Conservation (phyloP, 2,888 invertebrate genomes). For the Brachycybe producta region DNA sequence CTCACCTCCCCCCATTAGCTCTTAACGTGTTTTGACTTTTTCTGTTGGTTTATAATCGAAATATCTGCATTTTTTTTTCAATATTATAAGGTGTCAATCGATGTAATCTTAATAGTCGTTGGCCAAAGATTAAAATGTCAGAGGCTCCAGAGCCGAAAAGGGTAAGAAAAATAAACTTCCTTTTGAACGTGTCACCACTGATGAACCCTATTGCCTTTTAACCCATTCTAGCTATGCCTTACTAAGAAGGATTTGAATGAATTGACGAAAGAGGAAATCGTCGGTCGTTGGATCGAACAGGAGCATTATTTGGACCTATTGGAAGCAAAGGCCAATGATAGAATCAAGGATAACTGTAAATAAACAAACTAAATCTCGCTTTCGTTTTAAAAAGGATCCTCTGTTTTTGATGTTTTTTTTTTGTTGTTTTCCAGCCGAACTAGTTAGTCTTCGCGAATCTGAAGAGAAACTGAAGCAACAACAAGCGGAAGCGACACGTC, state of each 20-base stretch:
- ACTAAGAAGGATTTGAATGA: constrained; percentile 13
- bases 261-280: constrained; percentile 43
- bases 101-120: no score
- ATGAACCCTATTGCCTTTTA: not conserved
- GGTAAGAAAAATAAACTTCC: constrained; percentile 1
- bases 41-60: no score
- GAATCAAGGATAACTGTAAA: constrained; percentile 23
- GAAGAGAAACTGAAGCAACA: constrained; percentile 69
- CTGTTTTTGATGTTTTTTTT: not conserved
- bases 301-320: constrained; percentile 60
- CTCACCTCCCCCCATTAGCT: no score
- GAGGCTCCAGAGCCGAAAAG: constrained; percentile 15
- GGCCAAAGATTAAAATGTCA: constrained; percentile 7
- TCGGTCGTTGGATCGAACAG: constrained; percentile 58
- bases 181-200: not conserved
- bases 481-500: constrained; percentile 69
- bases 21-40: no score
- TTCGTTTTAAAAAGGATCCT: not conserved
- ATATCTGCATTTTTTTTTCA: no score
- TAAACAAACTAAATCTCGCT: constrained; percentile 1
- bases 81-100: no score
- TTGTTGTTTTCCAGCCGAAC: constrained; percentile 46
- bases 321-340: constrained; percentile 48
- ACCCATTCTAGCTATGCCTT: constrained; percentile 15
- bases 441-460: constrained; percentile 57